Percentiles rank a stretch among this genome's conserved stretches.
Evolutionary conservation across 2,113 vertebrate genomes (phyloP).

Genomic region (Excalfactoria chinensis): DNA sequence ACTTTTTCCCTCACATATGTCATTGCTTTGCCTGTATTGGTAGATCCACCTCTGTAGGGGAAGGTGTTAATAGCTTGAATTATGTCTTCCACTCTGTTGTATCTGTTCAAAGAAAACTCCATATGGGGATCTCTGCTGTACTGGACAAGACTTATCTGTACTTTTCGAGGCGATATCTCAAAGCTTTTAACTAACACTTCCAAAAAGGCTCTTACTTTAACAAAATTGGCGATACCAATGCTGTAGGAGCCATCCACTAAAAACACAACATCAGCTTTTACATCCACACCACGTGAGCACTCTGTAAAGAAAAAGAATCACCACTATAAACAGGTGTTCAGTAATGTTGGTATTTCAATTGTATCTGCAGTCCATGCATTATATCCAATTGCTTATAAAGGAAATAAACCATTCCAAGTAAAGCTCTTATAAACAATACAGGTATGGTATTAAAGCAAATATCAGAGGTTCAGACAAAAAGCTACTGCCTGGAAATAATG

Average conservation of each 20-base stretch:
- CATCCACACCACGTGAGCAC: slow-evolving; percentile 93
- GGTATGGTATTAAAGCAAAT: not conserved
- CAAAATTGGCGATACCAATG: slow-evolving; percentile 95
- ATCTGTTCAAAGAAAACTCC: slow-evolving; percentile 93
- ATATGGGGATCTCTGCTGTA: slow-evolving; percentile 96
- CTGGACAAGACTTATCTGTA: slow-evolving; percentile 97
- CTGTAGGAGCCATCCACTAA: slow-evolving; percentile 98
- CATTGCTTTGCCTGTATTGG: slow-evolving; percentile 98
- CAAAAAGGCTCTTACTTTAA: slow-evolving; percentile 95
- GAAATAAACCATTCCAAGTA: not conserved
- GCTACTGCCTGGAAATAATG: not conserved
- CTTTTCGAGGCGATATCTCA: slow-evolving; percentile 89
- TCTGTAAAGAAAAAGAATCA: slow-evolving; percentile 78
- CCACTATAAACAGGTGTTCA: not conserved
- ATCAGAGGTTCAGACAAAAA: not conserved
- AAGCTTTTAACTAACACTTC: slow-evolving; percentile 95
- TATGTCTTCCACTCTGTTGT: slow-evolving; percentile 85
- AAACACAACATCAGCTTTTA: slow-evolving; percentile 96
- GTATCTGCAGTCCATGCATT: not conserved
- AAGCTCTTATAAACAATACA: not conserved
- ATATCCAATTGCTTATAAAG: not conserved
- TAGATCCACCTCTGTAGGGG: slow-evolving; percentile 97
- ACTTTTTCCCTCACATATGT: slow-evolving; percentile 93
- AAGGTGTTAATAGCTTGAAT: slow-evolving; percentile 92
- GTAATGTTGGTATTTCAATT: not conserved